Evolutionary conservation across 2,797 vertebrate genomes (phyloP).

Genomic region (Bradypus variegatus): DNA sequence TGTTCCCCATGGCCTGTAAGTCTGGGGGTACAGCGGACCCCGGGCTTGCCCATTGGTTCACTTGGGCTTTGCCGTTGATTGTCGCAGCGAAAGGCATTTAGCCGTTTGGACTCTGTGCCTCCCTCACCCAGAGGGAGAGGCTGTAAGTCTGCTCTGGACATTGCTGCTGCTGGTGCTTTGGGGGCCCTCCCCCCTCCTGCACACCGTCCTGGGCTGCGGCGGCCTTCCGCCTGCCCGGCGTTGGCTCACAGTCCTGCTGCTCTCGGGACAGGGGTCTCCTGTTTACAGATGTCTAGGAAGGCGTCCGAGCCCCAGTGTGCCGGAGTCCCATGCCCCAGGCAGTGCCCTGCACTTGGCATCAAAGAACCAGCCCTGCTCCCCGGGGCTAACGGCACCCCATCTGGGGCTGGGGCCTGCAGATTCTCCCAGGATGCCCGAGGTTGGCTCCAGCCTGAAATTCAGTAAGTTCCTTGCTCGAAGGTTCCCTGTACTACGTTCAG

Average conservation of each 20-base stretch:
- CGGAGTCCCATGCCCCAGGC: fast-evolving
- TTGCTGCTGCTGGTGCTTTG: not conserved
- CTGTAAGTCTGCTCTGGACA: no score
- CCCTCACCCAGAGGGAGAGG: not conserved
- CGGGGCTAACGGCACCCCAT: fast-evolving
- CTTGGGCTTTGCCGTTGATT: fast-evolving
- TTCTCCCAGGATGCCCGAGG: not conserved
- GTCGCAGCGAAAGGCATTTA: fast-evolving
- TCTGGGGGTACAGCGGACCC: fast-evolving
- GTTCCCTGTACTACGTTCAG: fast-evolving
- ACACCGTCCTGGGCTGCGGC: fast-evolving
- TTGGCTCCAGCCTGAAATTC: not conserved
- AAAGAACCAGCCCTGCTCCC: not conserved
- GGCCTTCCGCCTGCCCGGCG: not conserved
- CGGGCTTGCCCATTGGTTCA: not conserved
- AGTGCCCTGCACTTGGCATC: fast-evolving
- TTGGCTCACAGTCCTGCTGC: not conserved
- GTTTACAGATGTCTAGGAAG: fast-evolving
- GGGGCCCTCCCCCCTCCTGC: fast-evolving
- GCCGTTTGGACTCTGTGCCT: fast-evolving
- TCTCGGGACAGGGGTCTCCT: not conserved
- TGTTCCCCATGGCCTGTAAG: fast-evolving
- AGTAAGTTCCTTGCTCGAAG: not conserved
- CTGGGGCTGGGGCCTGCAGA: fast-evolving
- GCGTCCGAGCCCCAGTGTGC: fast-evolving